A percentile compares a stretch with the other conserved stretches of the same genome.
phyloP scores from a whole-genome alignment of 2,113 vertebrate species.

The Pica pica region DNA sequence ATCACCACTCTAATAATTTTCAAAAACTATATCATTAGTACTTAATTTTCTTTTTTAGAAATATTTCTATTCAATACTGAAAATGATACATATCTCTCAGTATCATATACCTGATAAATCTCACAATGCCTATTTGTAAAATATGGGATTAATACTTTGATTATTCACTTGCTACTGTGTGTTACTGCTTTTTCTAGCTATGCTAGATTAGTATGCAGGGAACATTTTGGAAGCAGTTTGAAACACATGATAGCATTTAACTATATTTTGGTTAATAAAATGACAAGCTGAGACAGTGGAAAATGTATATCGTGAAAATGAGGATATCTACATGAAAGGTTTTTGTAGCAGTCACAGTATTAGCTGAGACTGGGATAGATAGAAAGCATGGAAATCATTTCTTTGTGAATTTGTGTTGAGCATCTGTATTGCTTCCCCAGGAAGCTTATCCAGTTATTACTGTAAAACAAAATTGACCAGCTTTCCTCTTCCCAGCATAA shows the following conservation, averaged over 20 bases:
- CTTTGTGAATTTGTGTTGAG: background rate
- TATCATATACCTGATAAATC: background rate
- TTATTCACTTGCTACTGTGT: background rate
- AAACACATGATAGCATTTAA: background rate
- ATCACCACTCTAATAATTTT: background rate
- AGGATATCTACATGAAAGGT: background rate
- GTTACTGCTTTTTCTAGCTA: background rate
- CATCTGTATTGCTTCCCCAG: background rate
- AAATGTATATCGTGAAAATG: background rate
- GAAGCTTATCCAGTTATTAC: background rate
- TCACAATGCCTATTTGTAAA: background rate
- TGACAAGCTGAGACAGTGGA: background rate
- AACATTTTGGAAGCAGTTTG: background rate
- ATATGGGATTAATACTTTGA: background rate
- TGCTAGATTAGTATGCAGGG: background rate
- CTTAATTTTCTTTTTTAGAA: background rate
- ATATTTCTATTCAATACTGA: background rate
- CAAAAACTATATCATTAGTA: background rate
- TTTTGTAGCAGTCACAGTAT: background rate
- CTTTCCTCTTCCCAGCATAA: background rate
- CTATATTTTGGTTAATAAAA: background rate
- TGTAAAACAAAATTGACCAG: background rate
- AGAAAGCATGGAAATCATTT: background rate
- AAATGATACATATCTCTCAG: accelerated
- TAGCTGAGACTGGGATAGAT: background rate